Percentiles rank a stretch among this genome's conserved stretches.
Evolutionary conservation across 2,797 vertebrate genomes (phyloP).

Genomic region (Phrynocephalus forsythii): DNA sequence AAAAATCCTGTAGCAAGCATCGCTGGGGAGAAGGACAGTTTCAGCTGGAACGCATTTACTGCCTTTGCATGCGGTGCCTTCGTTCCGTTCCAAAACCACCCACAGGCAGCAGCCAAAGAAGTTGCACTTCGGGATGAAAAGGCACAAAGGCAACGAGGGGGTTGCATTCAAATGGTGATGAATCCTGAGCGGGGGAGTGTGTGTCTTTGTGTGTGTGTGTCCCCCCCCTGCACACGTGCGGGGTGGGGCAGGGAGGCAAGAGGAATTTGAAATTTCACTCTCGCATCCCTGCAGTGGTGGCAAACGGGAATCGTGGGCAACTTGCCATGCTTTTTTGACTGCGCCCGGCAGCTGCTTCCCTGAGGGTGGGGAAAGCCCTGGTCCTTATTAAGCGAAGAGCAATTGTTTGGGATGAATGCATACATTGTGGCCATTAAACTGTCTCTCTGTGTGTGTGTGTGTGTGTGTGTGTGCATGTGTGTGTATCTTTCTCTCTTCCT

Average conservation of each 20-base stretch:
- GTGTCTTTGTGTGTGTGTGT: not conserved
- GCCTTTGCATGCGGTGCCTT: too few species aligned
- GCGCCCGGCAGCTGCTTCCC: not conserved
- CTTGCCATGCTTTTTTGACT: constrained; percentile 10
- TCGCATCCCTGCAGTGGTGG: not conserved
- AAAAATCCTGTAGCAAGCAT: not conserved
- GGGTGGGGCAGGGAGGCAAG: too few species aligned
- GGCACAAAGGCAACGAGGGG: accelerated
- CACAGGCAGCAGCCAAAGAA: not conserved
- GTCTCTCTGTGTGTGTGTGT: too few species aligned
- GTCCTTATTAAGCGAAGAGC: constrained; percentile 49
- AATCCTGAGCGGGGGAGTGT: not conserved
- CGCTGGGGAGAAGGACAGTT: not conserved
- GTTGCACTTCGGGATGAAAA: not conserved
- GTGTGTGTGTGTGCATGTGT: not conserved
- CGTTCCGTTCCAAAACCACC: accelerated
- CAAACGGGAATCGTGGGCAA: not conserved
- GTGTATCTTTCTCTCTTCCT: not conserved
- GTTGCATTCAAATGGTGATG: not conserved
- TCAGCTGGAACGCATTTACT: not conserved
- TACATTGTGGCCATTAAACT: not conserved
- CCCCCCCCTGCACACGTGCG: too few species aligned
- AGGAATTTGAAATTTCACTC: constrained; percentile 8
- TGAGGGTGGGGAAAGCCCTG: not conserved
- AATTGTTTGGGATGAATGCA: constrained; percentile 22